phyloP scores from a whole-genome alignment of 2,113 vertebrate genomes.

The Rana temporaria region DNA sequence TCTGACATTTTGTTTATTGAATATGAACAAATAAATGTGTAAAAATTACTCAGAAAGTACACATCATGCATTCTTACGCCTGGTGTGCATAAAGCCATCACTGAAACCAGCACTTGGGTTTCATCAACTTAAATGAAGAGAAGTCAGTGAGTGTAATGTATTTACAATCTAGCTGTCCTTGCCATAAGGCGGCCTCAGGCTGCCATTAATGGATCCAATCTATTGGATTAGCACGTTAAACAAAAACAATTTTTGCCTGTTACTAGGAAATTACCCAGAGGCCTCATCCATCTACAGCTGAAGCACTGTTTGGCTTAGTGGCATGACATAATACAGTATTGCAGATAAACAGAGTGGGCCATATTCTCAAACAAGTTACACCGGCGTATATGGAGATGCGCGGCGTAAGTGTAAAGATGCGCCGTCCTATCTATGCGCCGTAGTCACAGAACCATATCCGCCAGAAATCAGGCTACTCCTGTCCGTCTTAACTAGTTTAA shows the following conservation, averaged over 20 bases:
- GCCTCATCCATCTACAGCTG: background rate
- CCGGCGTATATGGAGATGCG: no score
- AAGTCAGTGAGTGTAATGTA: constrained; percentile 4
- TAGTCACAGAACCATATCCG: no score
- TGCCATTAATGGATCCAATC: background rate
- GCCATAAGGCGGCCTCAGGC: background rate
- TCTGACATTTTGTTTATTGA: background rate
- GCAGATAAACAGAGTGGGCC: no score
- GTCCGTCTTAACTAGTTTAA: no score
- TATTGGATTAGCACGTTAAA: background rate
- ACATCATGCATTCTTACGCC: background rate
- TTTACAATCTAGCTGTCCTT: background rate
- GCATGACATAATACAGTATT: no score
- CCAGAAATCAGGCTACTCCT: no score
- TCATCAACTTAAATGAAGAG: background rate
- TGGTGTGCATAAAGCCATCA: no score
- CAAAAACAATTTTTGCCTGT: background rate
- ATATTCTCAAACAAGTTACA: no score
- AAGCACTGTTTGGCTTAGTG: no score
- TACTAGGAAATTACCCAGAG: background rate
- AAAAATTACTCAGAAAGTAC: background rate
- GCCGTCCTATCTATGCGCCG: no score
- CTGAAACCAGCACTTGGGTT: background rate
- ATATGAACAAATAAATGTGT: background rate
- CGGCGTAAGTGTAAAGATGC: no score